A percentile compares a stretch with the other conserved stretches of the same genome.
Conservation (phyloP, 2,113 vertebrate genomes). For the Hippoglossus stenolepis region DNA sequence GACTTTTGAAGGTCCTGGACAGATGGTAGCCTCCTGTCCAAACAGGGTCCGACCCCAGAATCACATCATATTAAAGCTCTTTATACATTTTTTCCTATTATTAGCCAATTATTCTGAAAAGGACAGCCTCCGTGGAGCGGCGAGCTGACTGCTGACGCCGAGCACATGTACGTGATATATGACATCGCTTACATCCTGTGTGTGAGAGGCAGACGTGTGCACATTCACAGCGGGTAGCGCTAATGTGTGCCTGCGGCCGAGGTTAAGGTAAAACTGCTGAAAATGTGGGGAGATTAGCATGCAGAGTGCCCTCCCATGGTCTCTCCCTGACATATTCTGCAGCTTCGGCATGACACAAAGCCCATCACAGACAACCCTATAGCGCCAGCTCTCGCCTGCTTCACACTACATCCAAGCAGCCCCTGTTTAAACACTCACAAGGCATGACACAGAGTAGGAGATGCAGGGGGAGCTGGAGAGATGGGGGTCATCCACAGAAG, state of each 20-base stretch:
- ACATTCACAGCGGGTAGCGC: conserved; percentile 21
- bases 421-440: conserved; percentile 54
- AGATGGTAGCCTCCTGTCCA: conserved; percentile 13
- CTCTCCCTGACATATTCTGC: conserved; percentile 66
- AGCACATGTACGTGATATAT: conserved; percentile 65
- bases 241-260: conserved; percentile 17
- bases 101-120: conserved; percentile 17
- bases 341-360: conserved; percentile 65
- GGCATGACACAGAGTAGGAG: conserved; percentile 63
- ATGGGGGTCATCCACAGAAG: conserved; percentile 53
- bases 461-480: conserved; percentile 62
- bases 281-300: conserved; percentile 61
- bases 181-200: conserved; percentile 21
- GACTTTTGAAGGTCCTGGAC: conserved; percentile 7
- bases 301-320: conserved; percentile 60
- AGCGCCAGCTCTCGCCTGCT: conserved; percentile 35
- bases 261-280: conserved; percentile 38
- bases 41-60: conserved; percentile 23
- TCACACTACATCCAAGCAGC: conserved; percentile 54
- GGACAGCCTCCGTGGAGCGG: conserved; percentile 19
- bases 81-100: conserved; percentile 31
- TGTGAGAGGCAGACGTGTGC: conserved; percentile 43
- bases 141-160: conserved; percentile 13
- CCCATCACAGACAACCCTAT: conserved; percentile 41
- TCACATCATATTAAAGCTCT: conserved; percentile 9